A percentile compares a stretch with the other conserved stretches of the same genome.
Evolutionary conservation across 1,140 invertebrate genomes (phyloP).

Genomic region (Caenorhabditis brenneri): DNA sequence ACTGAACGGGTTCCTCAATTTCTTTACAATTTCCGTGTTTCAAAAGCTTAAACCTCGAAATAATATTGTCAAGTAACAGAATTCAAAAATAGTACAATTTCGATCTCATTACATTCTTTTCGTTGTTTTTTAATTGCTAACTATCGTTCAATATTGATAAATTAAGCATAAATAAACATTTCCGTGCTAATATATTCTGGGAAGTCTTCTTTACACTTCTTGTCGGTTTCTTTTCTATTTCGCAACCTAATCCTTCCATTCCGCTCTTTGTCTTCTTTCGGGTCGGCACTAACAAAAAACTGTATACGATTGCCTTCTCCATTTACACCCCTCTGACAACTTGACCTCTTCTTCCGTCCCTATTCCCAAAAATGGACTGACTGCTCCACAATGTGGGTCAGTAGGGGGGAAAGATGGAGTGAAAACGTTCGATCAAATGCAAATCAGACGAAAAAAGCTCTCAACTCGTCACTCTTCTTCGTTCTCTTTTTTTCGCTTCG

Average conservation of each 20-base stretch:
- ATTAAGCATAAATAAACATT: background rate
- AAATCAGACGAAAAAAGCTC: background rate
- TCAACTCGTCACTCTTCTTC: conserved; percentile 1
- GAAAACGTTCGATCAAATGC: conserved; percentile 26
- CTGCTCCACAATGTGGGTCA: conserved; percentile 27
- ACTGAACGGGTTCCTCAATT: background rate
- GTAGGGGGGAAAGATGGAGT: background rate
- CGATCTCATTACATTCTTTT: background rate
- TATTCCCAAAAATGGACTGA: background rate
- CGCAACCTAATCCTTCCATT: background rate
- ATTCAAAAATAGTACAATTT: background rate
- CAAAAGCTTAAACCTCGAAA: no score
- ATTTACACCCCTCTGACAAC: conserved; percentile 20
- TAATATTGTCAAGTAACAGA: no score
- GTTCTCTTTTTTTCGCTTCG: background rate
- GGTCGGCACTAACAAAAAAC: background rate
- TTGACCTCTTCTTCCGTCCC: background rate
- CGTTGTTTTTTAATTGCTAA: background rate
- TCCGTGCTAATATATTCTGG: background rate
- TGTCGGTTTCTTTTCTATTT: background rate
- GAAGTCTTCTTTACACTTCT: background rate
- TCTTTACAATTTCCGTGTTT: background rate
- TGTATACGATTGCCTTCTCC: conserved; percentile 3
- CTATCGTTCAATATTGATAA: background rate
- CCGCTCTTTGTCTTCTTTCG: background rate